These are phyloP conservation scores for Thysanoteuthis rhombus DNA, from an alignment of 2,888 invertebrate genomes.

Conservation along the genomic window DNA sequence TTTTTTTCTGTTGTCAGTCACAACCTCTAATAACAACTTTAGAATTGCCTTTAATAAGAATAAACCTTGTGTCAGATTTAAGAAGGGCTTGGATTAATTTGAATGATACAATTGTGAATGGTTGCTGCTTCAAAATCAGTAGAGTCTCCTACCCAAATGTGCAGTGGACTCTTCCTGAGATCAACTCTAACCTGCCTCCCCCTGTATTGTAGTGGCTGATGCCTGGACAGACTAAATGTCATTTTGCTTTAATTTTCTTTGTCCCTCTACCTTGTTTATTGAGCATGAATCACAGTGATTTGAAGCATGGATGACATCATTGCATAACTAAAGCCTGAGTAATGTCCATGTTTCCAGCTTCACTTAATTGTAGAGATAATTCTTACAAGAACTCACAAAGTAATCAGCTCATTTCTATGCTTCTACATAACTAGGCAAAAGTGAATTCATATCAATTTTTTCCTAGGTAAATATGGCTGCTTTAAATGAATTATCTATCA, in stretches of 20 bases:
- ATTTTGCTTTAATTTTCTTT: not conserved
- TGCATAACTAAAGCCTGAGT: not conserved
- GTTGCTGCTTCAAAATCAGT: too few species aligned
- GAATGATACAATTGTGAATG: too few species aligned
- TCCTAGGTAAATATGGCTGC: not conserved
- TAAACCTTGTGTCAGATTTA: too few species aligned
- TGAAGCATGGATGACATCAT: not conserved
- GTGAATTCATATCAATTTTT: not conserved
- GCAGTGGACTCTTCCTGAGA: too few species aligned
- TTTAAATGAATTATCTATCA: not conserved
- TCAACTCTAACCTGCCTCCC: too few species aligned
- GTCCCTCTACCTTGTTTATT: not conserved
- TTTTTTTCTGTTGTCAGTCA: too few species aligned
- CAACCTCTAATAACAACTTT: too few species aligned
- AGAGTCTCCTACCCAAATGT: too few species aligned
- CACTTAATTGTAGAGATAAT: not conserved
- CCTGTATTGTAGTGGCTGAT: not conserved
- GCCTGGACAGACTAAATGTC: not conserved
- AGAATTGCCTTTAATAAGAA: too few species aligned
- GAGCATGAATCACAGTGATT: not conserved
- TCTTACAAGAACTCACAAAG: not conserved
- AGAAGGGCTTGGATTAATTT: too few species aligned
- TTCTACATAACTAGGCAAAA: not conserved
- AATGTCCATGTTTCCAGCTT: not conserved
- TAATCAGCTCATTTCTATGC: not conserved